Evolutionary conservation across 2,888 invertebrate genomes (phyloP), one percentile per base, ranked within the genome.

Genomic region (Cotesia congregata): DNA sequence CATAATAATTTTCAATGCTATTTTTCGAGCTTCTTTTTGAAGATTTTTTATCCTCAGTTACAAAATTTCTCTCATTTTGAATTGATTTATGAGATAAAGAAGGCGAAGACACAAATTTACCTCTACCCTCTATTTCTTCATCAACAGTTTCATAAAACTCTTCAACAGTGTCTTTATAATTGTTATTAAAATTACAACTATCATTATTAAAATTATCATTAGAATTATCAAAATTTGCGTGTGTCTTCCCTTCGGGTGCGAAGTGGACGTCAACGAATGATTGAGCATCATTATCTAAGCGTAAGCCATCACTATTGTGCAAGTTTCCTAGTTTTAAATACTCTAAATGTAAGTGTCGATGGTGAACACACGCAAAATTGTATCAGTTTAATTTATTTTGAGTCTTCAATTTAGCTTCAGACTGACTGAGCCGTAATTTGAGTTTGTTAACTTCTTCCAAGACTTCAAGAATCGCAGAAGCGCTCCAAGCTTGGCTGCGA

Each of bases 401-500:
- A 12, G 12, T 6, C 7, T 50, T 50, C 4, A 12, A 7, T 1
- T 50, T 7, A 7, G 12, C 1, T 12, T 50, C 9, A 12, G 50
- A 50, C 50, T 50, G 82, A 79, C 17, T 80, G 78, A 64, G 77
- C 81, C 61, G 87, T 61, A 79, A 80, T 81, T 88, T 89, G 65
- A 91, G 86, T 82, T 86, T 90, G 79, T 91, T 90, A 79, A 94
- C 89, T 80, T 93, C 94, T 85, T 92, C 89, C 72, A 93, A 90
- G 73, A 92, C 91, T 92, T 99, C 99, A 82, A 99, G 91, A 81
- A 97, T 91, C 78, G 95, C 93, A 72, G 94, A 95, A 87, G 96
- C 93, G 90, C 98, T 98, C 99, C 99, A 99, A 1, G 99, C 98
- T 91, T 99, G 99, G 70, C 98, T 95, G 84, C 95, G 93, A 88